These are phyloP conservation scores for Diphyllodes magnificus DNA, from an alignment of 2,113 vertebrate species.

Conservation along the genomic window DNA sequence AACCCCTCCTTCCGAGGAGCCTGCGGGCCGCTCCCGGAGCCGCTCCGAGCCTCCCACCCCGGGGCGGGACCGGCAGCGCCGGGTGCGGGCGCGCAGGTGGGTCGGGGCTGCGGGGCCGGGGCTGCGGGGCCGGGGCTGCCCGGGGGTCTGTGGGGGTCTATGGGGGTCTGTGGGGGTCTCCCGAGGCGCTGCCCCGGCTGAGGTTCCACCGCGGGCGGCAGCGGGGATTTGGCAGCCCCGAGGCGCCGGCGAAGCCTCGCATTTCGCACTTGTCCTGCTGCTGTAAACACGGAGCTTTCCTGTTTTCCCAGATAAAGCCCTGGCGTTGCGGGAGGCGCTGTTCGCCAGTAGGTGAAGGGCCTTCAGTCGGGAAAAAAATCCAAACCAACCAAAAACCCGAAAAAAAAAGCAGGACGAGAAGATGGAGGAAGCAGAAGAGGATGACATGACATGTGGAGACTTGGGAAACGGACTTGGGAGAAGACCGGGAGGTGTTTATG, in stretches of 20 bases:
- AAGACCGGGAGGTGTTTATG: slow-evolving; percentile 59
- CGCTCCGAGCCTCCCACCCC: neutral
- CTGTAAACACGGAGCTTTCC: neutral
- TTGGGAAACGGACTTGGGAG: slow-evolving; percentile 80
- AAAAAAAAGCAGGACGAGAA: neutral
- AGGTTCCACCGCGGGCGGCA: neutral
- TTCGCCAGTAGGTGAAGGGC: neutral
- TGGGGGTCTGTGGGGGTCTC: too few species aligned
- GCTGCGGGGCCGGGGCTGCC: neutral
- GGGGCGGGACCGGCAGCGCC: neutral
- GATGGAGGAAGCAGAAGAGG: slow-evolving; percentile 68
- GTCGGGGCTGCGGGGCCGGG: too few species aligned
- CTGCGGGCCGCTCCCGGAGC: neutral
- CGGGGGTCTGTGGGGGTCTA: too few species aligned
- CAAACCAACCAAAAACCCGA: too few species aligned
- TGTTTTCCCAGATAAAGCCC: neutral
- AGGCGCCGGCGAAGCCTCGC: fast-evolving
- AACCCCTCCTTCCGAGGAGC: neutral
- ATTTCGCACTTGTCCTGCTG: fast-evolving
- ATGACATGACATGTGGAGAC: slow-evolving; percentile 86
- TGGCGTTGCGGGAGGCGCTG: neutral
- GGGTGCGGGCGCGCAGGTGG: neutral
- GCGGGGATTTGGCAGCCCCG: neutral
- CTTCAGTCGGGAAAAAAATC: fast-evolving
- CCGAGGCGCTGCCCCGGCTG: neutral